Conservation (phyloP, 2,888 invertebrate species). For the Epistrophella euchroma region DNA sequence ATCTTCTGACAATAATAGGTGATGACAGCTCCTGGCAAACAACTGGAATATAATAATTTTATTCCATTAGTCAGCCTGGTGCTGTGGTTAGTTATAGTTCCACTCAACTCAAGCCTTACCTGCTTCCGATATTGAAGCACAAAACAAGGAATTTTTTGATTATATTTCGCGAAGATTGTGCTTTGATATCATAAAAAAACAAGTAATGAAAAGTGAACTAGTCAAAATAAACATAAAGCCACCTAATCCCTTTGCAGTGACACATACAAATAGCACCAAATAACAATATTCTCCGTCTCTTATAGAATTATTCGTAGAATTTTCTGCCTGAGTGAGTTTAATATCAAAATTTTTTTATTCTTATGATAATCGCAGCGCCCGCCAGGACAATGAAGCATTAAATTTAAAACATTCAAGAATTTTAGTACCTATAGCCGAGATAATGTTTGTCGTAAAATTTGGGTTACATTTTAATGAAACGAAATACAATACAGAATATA, state of each 20-base stretch:
- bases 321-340: not conserved
- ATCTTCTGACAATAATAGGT: not conserved
- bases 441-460: conserved; percentile 8
- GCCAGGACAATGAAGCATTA: not conserved
- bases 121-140: not conserved
- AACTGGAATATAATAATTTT: not conserved
- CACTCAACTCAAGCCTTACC: no score
- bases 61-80: not conserved
- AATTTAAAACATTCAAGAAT: not conserved
- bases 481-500: not conserved
- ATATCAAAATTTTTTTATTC: not conserved
- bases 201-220: not conserved
- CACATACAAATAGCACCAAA: not conserved
- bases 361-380: not conserved
- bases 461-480: not conserved
- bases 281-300: not conserved
- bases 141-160: not conserved
- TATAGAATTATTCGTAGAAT: not conserved
- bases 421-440: not conserved
- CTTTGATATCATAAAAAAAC: not conserved
- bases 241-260: not conserved
- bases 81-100: not conserved
- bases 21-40: no score
- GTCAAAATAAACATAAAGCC: not conserved
- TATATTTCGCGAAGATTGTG: not conserved